Evolutionary conservation across 1,140 invertebrate species (phyloP).

Genomic region (Neelides sp.): DNA sequence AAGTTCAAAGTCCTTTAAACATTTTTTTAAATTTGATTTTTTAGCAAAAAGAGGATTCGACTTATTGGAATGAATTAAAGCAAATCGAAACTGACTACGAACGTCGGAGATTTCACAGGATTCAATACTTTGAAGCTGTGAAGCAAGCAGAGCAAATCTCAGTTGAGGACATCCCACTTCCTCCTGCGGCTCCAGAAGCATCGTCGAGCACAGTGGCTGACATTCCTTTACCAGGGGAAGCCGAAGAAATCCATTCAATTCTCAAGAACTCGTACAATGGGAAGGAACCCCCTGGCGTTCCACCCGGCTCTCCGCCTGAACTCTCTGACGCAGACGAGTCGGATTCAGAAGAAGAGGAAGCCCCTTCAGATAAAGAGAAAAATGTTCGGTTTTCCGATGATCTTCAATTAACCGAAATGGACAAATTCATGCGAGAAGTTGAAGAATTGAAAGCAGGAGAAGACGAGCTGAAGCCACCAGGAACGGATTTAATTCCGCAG

Average conservation of each 20-base stretch:
- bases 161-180: conserved; percentile 92
- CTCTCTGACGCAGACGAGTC: conserved; percentile 41
- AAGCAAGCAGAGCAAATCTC: conserved; percentile 86
- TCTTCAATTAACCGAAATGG: conserved; percentile 35
- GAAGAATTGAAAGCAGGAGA: conserved; percentile 28
- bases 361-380: conserved; percentile 41
- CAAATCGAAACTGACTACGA: conserved; percentile 87
- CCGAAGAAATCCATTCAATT: conserved; percentile 44
- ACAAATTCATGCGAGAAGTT: conserved; percentile 74
- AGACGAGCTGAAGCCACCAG: conserved; percentile 30
- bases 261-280: conserved; percentile 45
- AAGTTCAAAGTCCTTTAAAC: background rate
- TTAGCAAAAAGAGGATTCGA: conserved; percentile 89
- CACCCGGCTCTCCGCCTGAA: conserved; percentile 66
- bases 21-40: conserved; percentile 31
- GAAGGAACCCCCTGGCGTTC: conserved; percentile 70
- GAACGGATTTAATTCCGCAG: conserved; percentile 12
- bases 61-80: conserved; percentile 81
- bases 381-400: conserved; percentile 32
- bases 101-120: conserved; percentile 65
- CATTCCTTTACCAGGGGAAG: conserved; percentile 33
- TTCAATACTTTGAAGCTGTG: conserved; percentile 89
- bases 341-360: conserved; percentile 34
- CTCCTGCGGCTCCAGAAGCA: conserved; percentile 49
- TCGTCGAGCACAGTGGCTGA: conserved; percentile 36